phyloP scores from a whole-genome alignment of 2,113 vertebrate species.

The Silurus glanis region DNA sequence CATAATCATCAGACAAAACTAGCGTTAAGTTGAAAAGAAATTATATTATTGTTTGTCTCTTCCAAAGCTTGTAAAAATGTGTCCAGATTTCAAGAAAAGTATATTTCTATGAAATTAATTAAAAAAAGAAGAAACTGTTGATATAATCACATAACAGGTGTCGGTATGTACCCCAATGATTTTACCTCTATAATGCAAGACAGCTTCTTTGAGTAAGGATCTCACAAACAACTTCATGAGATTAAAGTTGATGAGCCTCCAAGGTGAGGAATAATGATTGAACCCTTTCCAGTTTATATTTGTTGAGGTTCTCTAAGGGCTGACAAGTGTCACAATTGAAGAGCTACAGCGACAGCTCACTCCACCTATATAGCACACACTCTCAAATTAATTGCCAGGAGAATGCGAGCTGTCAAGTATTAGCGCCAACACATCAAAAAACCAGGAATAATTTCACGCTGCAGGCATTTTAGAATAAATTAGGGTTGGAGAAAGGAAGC shows the following conservation, averaged over 20 bases:
- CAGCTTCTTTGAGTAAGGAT: neutral
- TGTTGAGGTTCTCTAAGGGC: conserved; percentile 1
- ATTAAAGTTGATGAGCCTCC: neutral
- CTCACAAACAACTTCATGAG: neutral
- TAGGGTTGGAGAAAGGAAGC: conserved; percentile 25
- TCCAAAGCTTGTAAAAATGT: neutral
- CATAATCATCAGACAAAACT: no score
- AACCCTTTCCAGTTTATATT: neutral
- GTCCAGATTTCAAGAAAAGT: neutral
- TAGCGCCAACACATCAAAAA: conserved; percentile 33
- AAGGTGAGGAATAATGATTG: conserved; percentile 24
- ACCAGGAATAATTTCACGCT: conserved; percentile 45
- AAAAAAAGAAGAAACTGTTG: neutral
- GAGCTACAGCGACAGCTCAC: conserved; percentile 14
- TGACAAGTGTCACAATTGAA: conserved; percentile 13
- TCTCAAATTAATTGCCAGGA: conserved; percentile 44
- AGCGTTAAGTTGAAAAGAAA: neutral
- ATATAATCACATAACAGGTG: neutral
- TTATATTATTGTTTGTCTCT: neutral
- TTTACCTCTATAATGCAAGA: neutral
- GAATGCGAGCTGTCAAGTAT: conserved; percentile 40
- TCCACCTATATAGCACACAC: conserved; percentile 26
- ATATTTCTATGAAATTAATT: neutral
- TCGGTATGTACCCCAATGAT: neutral
- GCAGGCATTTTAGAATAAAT: conserved; percentile 49